phyloP scores from a whole-genome alignment of 2,888 invertebrate genomes.

The Oscheius sp. region DNA sequence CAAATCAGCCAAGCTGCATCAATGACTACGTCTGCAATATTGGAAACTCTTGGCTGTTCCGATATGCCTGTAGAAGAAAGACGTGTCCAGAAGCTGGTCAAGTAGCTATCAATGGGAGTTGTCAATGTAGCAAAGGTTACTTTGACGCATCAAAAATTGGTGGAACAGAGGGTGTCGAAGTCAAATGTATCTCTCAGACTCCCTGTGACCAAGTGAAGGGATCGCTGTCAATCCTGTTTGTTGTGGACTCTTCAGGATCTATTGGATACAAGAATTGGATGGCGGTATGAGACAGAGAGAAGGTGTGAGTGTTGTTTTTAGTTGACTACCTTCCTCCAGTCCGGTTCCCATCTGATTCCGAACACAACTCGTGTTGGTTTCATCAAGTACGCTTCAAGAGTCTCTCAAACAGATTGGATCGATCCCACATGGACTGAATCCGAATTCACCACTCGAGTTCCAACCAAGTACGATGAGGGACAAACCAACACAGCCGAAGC shows the following conservation, averaged over 20 bases:
- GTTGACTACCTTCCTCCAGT: not conserved
- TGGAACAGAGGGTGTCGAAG: not conserved
- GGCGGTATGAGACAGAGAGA: too few species aligned
- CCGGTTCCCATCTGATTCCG: not conserved
- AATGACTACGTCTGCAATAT: too few species aligned
- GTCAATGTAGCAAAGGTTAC: too few species aligned
- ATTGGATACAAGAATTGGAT: not conserved
- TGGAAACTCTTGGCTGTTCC: too few species aligned
- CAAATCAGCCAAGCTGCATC: too few species aligned
- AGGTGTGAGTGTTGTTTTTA: not conserved
- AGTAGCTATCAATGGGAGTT: too few species aligned
- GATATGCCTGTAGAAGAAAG: too few species aligned
- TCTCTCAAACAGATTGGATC: constrained; percentile 1
- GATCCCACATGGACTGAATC: constrained; percentile 2
- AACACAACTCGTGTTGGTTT: constrained; percentile 11
- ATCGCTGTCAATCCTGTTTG: not conserved
- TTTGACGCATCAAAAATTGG: not conserved
- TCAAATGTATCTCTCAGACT: not conserved
- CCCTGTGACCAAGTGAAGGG: not conserved
- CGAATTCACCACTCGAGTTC: constrained; percentile 13
- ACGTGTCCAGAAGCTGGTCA: too few species aligned
- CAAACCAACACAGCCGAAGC: constrained; percentile 13
- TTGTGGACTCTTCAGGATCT: constrained; percentile 8
- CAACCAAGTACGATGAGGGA: constrained; percentile 3
- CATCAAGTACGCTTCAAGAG: constrained; percentile 10